Conservation (phyloP, 2,797 vertebrate genomes). For the Sebastes diploproa region DNA sequence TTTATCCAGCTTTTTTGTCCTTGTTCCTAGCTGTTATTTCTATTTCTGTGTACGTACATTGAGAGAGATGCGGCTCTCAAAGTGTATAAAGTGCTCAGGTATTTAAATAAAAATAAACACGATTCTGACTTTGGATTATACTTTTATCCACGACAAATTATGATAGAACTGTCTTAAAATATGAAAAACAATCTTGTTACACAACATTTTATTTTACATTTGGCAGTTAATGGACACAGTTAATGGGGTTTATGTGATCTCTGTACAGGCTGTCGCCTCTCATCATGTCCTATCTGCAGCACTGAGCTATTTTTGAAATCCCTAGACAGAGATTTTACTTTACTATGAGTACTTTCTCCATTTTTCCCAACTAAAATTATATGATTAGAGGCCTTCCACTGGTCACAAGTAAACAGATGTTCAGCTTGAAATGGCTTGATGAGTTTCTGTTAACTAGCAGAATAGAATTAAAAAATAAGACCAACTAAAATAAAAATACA, state of each 20-base stretch:
- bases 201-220: background rate
- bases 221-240: background rate
- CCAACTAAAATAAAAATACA: background rate
- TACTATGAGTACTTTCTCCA: background rate
- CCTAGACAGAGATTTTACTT: background rate
- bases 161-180: background rate
- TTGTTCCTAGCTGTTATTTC: no score
- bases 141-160: background rate
- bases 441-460: background rate
- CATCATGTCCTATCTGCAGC: background rate
- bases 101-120: no score
- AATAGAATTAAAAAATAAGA: background rate
- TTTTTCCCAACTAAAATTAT: background rate
- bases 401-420: background rate
- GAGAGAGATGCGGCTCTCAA: no score
- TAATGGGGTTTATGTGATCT: background rate
- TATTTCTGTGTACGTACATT: no score
- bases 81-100: no score
- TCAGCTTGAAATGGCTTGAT: background rate
- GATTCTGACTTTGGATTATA: background rate
- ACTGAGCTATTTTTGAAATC: background rate
- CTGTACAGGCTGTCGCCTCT: no score
- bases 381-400: background rate
- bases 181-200: background rate
- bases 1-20: no score